Evolutionary conservation across 2,888 invertebrate species (phyloP), one percentile per base, ranked within the genome.

Genomic region (Antheraea yamamai): DNA sequence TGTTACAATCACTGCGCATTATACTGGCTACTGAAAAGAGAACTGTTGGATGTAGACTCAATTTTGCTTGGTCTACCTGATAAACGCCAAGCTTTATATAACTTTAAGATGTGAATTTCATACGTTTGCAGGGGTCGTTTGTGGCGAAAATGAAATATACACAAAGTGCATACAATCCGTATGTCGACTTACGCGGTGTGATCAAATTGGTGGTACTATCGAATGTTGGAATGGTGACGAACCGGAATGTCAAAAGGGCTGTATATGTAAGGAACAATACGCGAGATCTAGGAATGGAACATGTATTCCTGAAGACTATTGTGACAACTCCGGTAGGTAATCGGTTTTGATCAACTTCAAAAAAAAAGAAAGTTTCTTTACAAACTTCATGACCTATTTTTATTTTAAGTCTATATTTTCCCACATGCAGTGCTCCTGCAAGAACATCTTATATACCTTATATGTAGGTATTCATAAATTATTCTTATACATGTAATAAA

Each of bases 151-250:
- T 14, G 85, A 85, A 79, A 76, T 73, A 47, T 83, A 79, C 75
- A 82, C 81, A 0, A 58, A 16, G 51, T 86, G 86, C 73, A 77
- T 75, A 23, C 79, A 83, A 79, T 78, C 73, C 7, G 75, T 79
- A 74, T 85, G 86, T 58, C 77, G 81, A 77, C 77, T 81, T 30
- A 75, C 79, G n/a, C 77, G 80, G 61, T 85, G 85, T 72, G 73
- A 77, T 6, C 79, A 84, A 64, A 77, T 75, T 73, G 79, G 74
- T 26, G 70, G 35, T 26, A 39, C 14, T 26, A 16, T 26, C 12
- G 16, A 52, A 4, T 16, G 12, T 10, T 66, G 66, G n/a, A 52
- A 55, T 35, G 55, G 73, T 35, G 68, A 70, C 18, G 61, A 23
- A 1, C 20, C 73, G 6, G 64, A 73, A 4, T 82, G 82, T 71